Evolutionary conservation across 2,113 vertebrate genomes (phyloP), one percentile per base, ranked within the genome.

Genomic region (Rafetus swinhoei): DNA sequence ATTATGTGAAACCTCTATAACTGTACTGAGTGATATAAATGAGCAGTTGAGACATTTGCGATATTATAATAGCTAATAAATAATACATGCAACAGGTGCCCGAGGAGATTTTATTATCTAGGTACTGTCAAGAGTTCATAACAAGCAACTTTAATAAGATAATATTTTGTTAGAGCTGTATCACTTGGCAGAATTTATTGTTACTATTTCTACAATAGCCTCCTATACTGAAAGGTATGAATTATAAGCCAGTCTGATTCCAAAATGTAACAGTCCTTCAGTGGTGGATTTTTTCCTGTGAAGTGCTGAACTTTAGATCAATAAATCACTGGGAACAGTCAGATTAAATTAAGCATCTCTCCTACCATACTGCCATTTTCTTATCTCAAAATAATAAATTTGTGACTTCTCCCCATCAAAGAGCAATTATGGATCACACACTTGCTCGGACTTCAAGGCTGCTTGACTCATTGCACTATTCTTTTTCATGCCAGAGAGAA

Each of bases 291-390:
- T 88, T 85, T 87, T 13, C 6, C 86, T 83, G 88, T 2, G 60
- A 92, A 95, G 72, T 95, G 89, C 55, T 87, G 55, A 82, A 57
- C 93, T 92, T 89, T 81, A 86, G 59, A 95, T 57, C 81, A 89
- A 94, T 35, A 82, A 65, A 93, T 92, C 84, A 95, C 82, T 74
- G 83, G 74, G 59, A 96, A 69, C 74, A 32, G 59, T 54, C 57
- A 81, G 39, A 82, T 80, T 69, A 82, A 27, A 92, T 80, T 86
- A 81, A 88, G 69, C 82, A 80, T 79, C 82, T 93, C 27, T 95
- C 88, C 69, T 90, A 27, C 65, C 65, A 56, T 0, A 2, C 90
- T 95, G 84, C 90, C 35, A 8, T 81, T 86, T 96, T 96, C 79
- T 85, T 88, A 32, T 65, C 1, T 14, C 86, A 91, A 69, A 97